Evolutionary conservation across 2,888 invertebrate genomes (phyloP), one percentile per base, ranked within the genome.

Genomic region (Yponomeuta evonymella): DNA sequence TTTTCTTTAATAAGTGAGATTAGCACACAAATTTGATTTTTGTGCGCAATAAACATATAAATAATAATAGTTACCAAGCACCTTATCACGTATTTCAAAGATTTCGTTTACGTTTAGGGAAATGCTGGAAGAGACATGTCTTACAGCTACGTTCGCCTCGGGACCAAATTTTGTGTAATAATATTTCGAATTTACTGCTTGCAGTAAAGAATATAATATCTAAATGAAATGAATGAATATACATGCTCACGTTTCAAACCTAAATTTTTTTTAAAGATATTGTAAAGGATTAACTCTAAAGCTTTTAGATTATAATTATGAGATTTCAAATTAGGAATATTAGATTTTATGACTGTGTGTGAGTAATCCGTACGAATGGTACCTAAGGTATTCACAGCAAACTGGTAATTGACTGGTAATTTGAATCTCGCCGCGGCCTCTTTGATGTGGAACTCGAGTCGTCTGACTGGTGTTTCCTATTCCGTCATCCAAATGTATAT

Each of bases 351-450:
- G 83, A 83, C 82, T 81, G 76, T 72, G 74, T 58, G 48, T 48
- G 51, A 58, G 48, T 23, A 67, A 78, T 76, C 79, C 78, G 78
- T 80, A 81, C 72, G 74, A 23, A 71, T 77, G 79, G 76, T 77
- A 43, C 43, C 43, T 43, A 82, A 79, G 79, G 79, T 83, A 85
- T 86, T 83, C 82, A 77, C 84, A 81, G 84, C 84, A 87, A 86
- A 79, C 78, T 81, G 80, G 86, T 89, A 86, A 90, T 89, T 90
- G 86, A 83, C 87, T 88, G 88, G 89, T 90, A 89, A 89, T 89
- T 87, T 84, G 82, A 85, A 85, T 82, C 82, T 80, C 78, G 77
- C 76, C 82, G 81, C 89, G 89, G 87, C 78, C 73, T 79, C 84
- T 91, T 87, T 89, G 88, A 90, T 84, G 75, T 76, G 79, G 48